These are phyloP conservation scores for Hypomecis punctinalis DNA, from an alignment of 2,888 invertebrate genomes.

Conservation along the genomic window DNA sequence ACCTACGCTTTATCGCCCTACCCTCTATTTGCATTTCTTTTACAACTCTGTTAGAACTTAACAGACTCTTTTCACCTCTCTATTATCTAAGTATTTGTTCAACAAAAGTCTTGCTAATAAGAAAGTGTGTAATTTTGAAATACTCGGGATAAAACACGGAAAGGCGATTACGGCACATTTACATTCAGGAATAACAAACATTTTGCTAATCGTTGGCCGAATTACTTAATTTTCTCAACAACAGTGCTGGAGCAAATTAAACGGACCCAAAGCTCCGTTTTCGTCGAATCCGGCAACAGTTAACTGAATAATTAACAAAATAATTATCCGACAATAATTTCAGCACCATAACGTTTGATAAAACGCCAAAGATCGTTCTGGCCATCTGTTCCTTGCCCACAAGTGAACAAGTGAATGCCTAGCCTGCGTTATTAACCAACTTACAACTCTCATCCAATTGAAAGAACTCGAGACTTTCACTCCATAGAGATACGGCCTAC, in stretches of 20 bases:
- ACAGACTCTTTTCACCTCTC: slow-evolving; percentile 38
- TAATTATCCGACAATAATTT: slow-evolving; percentile 75
- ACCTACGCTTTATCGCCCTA: slow-evolving; percentile 50
- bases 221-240: slow-evolving; percentile 45
- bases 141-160: slow-evolving; percentile 14
- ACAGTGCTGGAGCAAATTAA: slow-evolving; percentile 47
- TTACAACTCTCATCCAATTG: neutral
- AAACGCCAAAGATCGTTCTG: slow-evolving; percentile 64
- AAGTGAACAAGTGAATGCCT: slow-evolving; percentile 60
- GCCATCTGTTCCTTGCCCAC: slow-evolving; percentile 78
- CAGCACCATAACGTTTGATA: slow-evolving; percentile 63
- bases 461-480: slow-evolving; percentile 39
- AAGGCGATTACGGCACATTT: slow-evolving; percentile 21
- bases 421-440: slow-evolving; percentile 29
- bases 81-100: slow-evolving; percentile 35
- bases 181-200: slow-evolving; percentile 29
- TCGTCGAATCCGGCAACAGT: slow-evolving; percentile 49
- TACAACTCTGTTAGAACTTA: slow-evolving; percentile 41
- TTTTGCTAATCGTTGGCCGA: slow-evolving; percentile 39
- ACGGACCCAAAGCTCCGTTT: slow-evolving; percentile 46
- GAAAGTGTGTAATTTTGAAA: slow-evolving; percentile 21
- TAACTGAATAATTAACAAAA: slow-evolving; percentile 67
- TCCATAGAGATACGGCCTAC: slow-evolving; percentile 42
- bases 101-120: slow-evolving; percentile 22
- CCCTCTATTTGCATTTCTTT: slow-evolving; percentile 57